Conservation (phyloP, 1,140 invertebrate genomes). For the Amphibalanus amphitrite region DNA sequence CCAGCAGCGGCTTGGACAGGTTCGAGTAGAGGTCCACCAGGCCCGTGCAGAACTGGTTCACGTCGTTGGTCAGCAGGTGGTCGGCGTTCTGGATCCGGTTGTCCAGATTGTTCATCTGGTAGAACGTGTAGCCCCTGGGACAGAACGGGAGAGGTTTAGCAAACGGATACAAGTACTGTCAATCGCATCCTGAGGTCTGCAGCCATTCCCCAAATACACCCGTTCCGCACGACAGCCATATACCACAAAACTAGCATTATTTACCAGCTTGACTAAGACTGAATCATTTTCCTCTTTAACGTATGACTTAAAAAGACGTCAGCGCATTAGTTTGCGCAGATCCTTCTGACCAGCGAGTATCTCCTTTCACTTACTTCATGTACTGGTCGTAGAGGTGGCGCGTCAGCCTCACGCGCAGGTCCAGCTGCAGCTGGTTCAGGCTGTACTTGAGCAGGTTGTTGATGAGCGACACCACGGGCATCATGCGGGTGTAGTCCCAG, state of each 20-base stretch:
- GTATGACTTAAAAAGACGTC: no score
- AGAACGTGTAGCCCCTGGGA: slow-evolving; percentile 78
- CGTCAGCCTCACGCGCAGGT: slow-evolving; percentile 75
- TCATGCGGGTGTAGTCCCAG: slow-evolving; percentile 4
- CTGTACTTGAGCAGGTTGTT: slow-evolving; percentile 89
- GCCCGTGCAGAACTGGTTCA: slow-evolving; percentile 92
- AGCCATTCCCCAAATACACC: no score
- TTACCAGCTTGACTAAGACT: no score
- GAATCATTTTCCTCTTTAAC: no score
- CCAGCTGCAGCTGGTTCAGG: slow-evolving; percentile 77
- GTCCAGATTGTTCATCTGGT: slow-evolving; percentile 91
- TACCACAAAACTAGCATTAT: no score
- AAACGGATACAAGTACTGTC: no score
- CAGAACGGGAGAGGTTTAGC: no score
- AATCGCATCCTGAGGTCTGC: no score
- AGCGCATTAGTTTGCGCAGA: no score
- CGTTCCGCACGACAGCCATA: no score
- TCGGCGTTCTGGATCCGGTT: slow-evolving; percentile 89
- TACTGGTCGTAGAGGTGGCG: slow-evolving; percentile 76
- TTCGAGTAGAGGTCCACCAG: slow-evolving; percentile 92
- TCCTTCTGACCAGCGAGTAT: no score
- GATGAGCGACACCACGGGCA: slow-evolving; percentile 48
- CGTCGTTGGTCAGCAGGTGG: slow-evolving; percentile 86
- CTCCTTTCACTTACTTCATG: slow-evolving; percentile 57
- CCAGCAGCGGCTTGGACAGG: slow-evolving; percentile 87